These are phyloP conservation scores for Stictocephala bisonia DNA, from an alignment of 2,888 invertebrate species.

Conservation along the genomic window DNA sequence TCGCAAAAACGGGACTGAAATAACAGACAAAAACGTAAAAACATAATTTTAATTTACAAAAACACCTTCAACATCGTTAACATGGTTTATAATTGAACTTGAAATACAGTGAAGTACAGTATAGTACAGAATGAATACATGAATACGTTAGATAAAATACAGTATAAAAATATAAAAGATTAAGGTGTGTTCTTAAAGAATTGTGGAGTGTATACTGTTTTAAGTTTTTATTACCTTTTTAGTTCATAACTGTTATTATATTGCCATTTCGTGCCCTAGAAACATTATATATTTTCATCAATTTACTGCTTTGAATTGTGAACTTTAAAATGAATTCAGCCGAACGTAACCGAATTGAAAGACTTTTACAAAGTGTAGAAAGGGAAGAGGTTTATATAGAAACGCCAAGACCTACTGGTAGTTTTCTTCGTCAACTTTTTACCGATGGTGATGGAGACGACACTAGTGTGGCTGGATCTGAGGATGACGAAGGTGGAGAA, in stretches of 20 bases:
- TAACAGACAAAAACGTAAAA: no score
- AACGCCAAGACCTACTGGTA: conserved; percentile 1
- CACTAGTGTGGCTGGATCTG: background rate
- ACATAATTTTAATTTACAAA: no score
- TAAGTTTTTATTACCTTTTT: background rate
- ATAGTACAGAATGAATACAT: no score
- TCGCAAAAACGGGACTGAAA: no score
- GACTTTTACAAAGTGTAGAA: conserved; percentile 16
- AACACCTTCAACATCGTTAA: no score
- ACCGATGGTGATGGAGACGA: conserved; percentile 11
- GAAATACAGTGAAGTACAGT: no score
- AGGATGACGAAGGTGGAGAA: conserved; percentile 5
- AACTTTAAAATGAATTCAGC: conserved; percentile 5
- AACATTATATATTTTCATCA: background rate
- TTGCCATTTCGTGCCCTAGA: conserved; percentile 8
- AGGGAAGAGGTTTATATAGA: background rate
- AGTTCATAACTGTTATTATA: conserved; percentile 5
- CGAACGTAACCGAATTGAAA: conserved; percentile 12
- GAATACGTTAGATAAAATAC: no score
- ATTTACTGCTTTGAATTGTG: background rate
- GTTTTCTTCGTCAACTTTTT: conserved; percentile 1
- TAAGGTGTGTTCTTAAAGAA: background rate
- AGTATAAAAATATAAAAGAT: no score
- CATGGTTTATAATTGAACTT: no score
- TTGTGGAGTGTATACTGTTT: background rate